phyloP scores from a whole-genome alignment of 92 coral and sea anemone genomes.

The Zoanthus sansibaricus region DNA sequence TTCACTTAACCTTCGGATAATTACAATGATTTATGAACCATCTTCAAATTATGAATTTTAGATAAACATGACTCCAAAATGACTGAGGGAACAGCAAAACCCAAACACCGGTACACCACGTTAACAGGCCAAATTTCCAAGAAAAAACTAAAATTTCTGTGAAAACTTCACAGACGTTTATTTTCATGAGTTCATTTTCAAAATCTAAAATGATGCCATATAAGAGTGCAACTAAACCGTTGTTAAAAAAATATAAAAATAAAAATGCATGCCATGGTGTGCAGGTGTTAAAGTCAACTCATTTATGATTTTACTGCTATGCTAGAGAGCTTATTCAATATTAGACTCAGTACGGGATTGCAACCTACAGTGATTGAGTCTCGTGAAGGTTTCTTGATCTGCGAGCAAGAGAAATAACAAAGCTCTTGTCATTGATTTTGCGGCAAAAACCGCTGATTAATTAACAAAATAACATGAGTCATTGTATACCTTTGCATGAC shows the following conservation, averaged over 20 bases:
- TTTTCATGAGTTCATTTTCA: not conserved
- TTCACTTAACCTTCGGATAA: not conserved
- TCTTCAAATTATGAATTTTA: conserved; percentile 29
- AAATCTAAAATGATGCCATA: not conserved
- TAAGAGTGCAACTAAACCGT: not conserved
- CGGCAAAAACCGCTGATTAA: conserved; percentile 22
- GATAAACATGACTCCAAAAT: conserved; percentile 20
- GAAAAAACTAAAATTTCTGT: not conserved
- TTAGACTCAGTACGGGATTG: conserved; percentile 25
- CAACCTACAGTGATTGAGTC: conserved; percentile 49
- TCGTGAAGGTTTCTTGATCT: conserved; percentile 42
- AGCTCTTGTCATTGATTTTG: conserved; percentile 35
- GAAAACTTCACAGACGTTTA: not conserved
- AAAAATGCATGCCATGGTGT: conserved; percentile 8
- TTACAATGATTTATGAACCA: conserved; percentile 29
- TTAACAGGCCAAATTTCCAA: not conserved
- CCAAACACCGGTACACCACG: conserved; percentile 26
- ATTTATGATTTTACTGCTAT: conserved; percentile 30
- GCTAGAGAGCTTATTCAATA: conserved; percentile 30
- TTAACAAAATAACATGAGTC: not conserved
- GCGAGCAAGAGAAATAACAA: conserved; percentile 30
- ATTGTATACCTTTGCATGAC: not conserved
- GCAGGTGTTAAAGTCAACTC: conserved; percentile 33
- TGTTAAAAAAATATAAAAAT: not conserved
- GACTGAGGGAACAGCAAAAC: not conserved